Conservation (phyloP, 2,888 invertebrate species). For the Drosophila suboccidentalis region DNA sequence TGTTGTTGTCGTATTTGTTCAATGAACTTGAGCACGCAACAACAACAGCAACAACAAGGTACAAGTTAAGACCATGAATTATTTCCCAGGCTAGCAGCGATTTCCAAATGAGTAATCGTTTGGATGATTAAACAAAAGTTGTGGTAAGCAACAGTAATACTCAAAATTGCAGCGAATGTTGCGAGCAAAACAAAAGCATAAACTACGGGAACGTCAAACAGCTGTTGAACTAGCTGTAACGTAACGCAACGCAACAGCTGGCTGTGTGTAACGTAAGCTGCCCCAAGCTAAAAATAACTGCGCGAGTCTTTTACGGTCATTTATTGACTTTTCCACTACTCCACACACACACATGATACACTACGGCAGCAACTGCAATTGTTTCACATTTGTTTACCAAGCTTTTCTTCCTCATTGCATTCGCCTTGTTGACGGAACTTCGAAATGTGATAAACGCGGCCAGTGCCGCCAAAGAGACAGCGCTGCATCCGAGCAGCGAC, state of each 20-base stretch:
- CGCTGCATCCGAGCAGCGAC: conserved; percentile 54
- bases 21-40: conserved; percentile 66
- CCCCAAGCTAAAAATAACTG: conserved; percentile 80
- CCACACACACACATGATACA: background rate
- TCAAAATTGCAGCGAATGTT: conserved; percentile 52
- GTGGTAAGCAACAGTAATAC: conserved; percentile 4
- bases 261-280: conserved; percentile 52
- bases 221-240: conserved; percentile 51
- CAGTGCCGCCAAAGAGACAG: conserved; percentile 58
- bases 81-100: conserved; percentile 22
- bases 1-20: conserved; percentile 36
- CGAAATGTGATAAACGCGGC: conserved; percentile 57
- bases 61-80: conserved; percentile 54
- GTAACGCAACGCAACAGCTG: conserved; percentile 30
- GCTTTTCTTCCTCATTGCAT: conserved; percentile 60
- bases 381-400: conserved; percentile 52
- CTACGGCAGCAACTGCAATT: background rate
- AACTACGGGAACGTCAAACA: conserved; percentile 37
- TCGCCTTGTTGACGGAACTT: conserved; percentile 51
- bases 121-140: background rate
- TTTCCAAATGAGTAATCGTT: conserved; percentile 22
- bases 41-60: conserved; percentile 31
- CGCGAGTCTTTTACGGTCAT: conserved; percentile 73
- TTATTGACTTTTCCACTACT: conserved; percentile 71
- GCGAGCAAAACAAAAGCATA: conserved; percentile 71